Evolutionary conservation across 2,888 invertebrate species (phyloP), one percentile per base, ranked within the genome.

Genomic region (Omphaloscelis lunosa): DNA sequence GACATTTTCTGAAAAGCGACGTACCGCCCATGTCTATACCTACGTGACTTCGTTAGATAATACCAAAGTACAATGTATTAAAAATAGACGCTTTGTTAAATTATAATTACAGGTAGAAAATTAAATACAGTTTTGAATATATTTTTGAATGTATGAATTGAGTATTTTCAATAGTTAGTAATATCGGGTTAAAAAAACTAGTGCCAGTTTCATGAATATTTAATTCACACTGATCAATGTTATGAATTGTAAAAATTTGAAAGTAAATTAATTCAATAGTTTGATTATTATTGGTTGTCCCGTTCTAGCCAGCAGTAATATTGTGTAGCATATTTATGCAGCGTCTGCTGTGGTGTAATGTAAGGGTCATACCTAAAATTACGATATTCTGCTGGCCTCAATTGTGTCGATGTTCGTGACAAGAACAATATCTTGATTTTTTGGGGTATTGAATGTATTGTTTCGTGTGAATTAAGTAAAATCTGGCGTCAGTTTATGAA

Each of bases 21-120:
- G 11, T 51, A 20, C 20, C 41, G 23, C 4, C 27, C n/a, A 81
- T 77, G 63, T 76, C 75, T 71, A 51, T 56, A 79, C 67, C 63
- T 34, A 45, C 51, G 69, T 59, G 23, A 74, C 53, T 75, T 72
- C 23, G 39, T 59, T 68, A 66, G 62, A 58, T 23, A 69, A 63
- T 68, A 63, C 29, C n/a, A 77, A 62, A 70, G n/a, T 51, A 34
- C 66, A 65, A 69, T 80, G 62, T 75, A 79, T 68, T 75, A 79
- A 78, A 58, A 79, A 81, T 83, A 85, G 85, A 83, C 61, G 83
- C 88, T 89, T 89, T 80, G 73, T 76, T 79, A 72, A 80, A 84
- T 80, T 82, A 71, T 82, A 68, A 84, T 76, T 82, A 89, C 88
- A 90, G 87, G 83, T 85, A 88, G 87, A 51, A 70, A 74, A 78